Conservation (phyloP, 2,113 vertebrate species). For the Isurus oxyrinchus region DNA sequence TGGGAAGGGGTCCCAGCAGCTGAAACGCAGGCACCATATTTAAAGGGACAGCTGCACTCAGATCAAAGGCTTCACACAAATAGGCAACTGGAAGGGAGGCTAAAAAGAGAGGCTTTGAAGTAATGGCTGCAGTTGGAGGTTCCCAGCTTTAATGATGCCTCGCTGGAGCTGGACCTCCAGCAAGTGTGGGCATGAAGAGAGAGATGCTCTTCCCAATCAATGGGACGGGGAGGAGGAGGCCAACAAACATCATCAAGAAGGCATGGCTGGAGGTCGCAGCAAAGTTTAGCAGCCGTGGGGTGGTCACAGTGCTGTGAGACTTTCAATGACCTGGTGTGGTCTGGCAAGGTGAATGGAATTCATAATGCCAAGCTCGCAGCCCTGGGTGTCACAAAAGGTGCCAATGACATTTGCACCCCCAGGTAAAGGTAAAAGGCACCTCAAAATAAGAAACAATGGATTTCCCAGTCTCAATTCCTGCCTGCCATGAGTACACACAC, state of each 20-base stretch:
- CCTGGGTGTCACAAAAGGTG: background rate
- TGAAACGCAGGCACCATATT: no score
- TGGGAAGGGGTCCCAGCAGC: no score
- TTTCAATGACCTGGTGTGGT: no score
- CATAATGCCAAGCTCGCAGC: background rate
- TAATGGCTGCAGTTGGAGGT: background rate
- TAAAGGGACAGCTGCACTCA: no score
- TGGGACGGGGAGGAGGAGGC: background rate
- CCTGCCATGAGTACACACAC: background rate
- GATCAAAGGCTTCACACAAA: no score
- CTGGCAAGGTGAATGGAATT: background rate
- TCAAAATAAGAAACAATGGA: no score
- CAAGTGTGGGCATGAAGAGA: background rate
- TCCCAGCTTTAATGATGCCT: background rate
- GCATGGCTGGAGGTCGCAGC: background rate
- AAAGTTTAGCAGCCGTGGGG: background rate
- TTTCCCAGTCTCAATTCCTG: background rate
- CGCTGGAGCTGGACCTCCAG: background rate
- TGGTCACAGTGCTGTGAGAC: background rate
- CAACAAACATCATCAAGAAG: background rate
- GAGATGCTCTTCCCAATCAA: background rate
- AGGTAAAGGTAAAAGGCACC: background rate
- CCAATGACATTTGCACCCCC: no score
- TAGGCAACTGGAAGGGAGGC: no score
- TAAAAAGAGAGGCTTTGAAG: no score